Evolutionary conservation across 2,888 invertebrate species (phyloP).

Genomic region (Harpalus rufipes): DNA sequence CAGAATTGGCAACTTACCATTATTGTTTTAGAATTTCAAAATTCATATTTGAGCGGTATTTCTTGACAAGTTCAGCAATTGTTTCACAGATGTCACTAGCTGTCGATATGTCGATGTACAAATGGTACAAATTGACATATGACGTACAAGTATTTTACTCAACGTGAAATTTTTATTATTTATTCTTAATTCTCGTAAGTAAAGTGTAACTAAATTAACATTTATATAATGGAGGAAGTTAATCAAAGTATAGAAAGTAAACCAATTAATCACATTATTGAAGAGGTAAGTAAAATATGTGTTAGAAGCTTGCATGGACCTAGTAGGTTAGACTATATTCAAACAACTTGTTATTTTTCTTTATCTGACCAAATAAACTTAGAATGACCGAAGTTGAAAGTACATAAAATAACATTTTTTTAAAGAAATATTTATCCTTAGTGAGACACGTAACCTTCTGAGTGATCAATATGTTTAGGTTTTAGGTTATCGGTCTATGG

Average conservation of each 20-base stretch:
- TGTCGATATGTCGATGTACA: too few species aligned
- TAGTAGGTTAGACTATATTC: constrained; percentile 56
- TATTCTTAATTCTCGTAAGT: constrained; percentile 20
- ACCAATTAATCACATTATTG: background rate
- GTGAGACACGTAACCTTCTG: background rate
- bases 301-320: constrained; percentile 23
- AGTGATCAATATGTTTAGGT: constrained; percentile 42
- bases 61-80: constrained; percentile 25
- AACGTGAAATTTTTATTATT: constrained; percentile 41
- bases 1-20: background rate
- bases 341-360: constrained; percentile 39
- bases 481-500: constrained; percentile 33
- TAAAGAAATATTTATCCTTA: background rate
- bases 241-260: constrained; percentile 15
- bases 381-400: constrained; percentile 26
- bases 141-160: constrained; percentile 58
- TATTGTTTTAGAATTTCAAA: background rate
- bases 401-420: constrained; percentile 14
- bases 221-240: constrained; percentile 55
- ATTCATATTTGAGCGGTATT: background rate
- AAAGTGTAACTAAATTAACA: background rate
- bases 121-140: constrained; percentile 60
- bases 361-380: constrained; percentile 14
- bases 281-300: constrained; percentile 59
- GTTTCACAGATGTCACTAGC: constrained; percentile 30